Percentiles rank a stretch among this genome's conserved stretches.
These are phyloP conservation scores for Rotaria socialis DNA, from an alignment of 2,888 invertebrate genomes.

Conservation along the genomic window DNA sequence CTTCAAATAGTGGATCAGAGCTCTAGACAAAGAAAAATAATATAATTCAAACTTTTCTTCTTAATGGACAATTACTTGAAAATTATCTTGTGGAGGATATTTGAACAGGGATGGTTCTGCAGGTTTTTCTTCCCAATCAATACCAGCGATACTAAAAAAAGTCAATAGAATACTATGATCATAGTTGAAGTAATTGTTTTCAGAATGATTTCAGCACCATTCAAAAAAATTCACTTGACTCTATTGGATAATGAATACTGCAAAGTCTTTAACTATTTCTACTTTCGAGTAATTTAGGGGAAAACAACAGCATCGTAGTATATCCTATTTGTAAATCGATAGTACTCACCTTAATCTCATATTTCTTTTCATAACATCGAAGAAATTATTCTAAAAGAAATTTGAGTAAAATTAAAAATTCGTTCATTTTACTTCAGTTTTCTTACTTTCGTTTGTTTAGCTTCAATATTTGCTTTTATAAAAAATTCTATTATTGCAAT, in stretches of 20 bases:
- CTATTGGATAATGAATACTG: no score
- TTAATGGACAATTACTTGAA: not conserved
- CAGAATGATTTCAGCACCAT: no score
- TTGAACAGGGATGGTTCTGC: not conserved
- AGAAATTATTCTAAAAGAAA: not conserved
- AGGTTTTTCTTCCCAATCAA: not conserved
- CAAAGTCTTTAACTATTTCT: not conserved
- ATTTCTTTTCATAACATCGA: slow-evolving; percentile 27
- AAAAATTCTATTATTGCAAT: slow-evolving; percentile 91
- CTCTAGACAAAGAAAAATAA: not conserved
- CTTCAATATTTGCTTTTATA: slow-evolving; percentile 67
- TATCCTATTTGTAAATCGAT: no score
- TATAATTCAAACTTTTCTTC: no score
- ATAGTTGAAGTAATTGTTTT: no score
- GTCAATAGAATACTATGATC: no score
- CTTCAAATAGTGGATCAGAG: slow-evolving; percentile 25
- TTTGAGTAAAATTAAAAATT: not conserved
- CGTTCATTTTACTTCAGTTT: not conserved
- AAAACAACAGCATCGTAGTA: no score
- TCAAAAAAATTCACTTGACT: no score
- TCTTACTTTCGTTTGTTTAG: slow-evolving; percentile 54
- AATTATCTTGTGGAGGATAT: slow-evolving; percentile 20
- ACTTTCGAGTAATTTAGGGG: no score
- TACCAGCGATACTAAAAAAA: not conserved
- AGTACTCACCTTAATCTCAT: not conserved